Base-by-base conservation (phyloP, 2,113 vertebrate genomes). In the Stigmatopora nigra region DNA sequence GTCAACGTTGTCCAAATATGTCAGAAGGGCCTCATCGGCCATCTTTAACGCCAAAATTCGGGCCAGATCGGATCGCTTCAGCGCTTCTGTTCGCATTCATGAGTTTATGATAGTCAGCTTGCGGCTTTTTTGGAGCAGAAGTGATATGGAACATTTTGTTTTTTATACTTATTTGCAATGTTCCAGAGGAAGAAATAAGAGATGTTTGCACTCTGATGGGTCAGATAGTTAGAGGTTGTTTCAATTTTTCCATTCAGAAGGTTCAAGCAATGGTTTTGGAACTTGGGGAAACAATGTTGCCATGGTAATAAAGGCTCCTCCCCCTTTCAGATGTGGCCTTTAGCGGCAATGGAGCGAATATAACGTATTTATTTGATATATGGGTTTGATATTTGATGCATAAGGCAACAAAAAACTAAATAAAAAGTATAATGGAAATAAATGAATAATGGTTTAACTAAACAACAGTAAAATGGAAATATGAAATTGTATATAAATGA, bases 61-160 rank as follows among this genome's bases (percentile, higher is more conserved):
- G 45, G 64, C 55, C 68, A 13, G 57, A 63, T 69, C 47, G 60
- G 68, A 55, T 61, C 64, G 61, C 71, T 51, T 77, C 76, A 80
- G 81, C 63, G n/a, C 61, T 67, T 68, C 44, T 2, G 48, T 74
- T 78, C 59, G 51, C 59, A 65, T 80, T 69, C 64, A 61, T 57
- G 60, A 74, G 74, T 77, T 73, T 69, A 78, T 80, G 75, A 5
- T 3, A 83, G 67, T 55, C 56, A 65, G 65, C 65, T 79, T 82
- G 79, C 41, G 79, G 73, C 58, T 77, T 84, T 72, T 77, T 84
- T 72, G 73, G 66, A 65, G 11, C 14, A 5, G 20, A 65, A 57
- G 75, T 71, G 71, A 82, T 83, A 77, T 69, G 67, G 61, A 56
- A 56, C 15, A 10, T 15, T 31, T 22, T 53, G 12, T 52, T 56